Percentiles rank a stretch among this genome's conserved stretches.
These are phyloP conservation scores for Hoplodrina ambigua DNA, from an alignment of 2,888 invertebrate genomes.

Conservation along the genomic window DNA sequence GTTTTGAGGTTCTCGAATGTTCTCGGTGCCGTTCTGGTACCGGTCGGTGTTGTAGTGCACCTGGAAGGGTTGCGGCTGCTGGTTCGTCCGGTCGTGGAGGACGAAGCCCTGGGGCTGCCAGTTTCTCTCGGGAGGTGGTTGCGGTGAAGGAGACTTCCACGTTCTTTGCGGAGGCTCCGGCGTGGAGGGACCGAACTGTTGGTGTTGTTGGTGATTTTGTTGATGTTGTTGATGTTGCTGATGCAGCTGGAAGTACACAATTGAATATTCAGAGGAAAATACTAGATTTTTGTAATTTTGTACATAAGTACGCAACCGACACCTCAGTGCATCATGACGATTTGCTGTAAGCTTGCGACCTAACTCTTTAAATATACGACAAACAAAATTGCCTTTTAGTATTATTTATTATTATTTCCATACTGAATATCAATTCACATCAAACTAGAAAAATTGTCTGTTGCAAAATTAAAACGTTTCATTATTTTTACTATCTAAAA, in stretches of 20 bases:
- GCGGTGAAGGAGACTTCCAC: slow-evolving; percentile 85
- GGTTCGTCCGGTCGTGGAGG: slow-evolving; percentile 90
- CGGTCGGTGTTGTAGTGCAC: slow-evolving; percentile 86
- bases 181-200: slow-evolving; percentile 71
- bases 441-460: background rate
- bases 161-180: slow-evolving; percentile 81
- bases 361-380: slow-evolving; percentile 18
- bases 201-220: slow-evolving; percentile 59
- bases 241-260: slow-evolving; percentile 75
- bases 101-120: slow-evolving; percentile 91
- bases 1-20: slow-evolving; percentile 86
- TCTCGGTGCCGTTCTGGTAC: slow-evolving; percentile 92
- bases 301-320: slow-evolving; percentile 45
- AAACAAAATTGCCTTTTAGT: background rate
- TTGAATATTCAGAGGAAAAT: background rate
- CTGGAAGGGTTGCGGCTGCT: slow-evolving; percentile 77
- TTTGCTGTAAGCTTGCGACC: slow-evolving; percentile 49
- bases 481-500: background rate
- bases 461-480: background rate
- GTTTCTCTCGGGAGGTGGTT: slow-evolving; percentile 78
- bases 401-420: too few relatives aligned
- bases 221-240: slow-evolving; percentile 73
- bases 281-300: background rate
- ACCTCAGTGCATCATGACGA: slow-evolving; percentile 51
- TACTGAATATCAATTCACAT: background rate